Base-by-base conservation (phyloP, 2,888 invertebrate genomes). In the Nysson spinosus region DNA sequence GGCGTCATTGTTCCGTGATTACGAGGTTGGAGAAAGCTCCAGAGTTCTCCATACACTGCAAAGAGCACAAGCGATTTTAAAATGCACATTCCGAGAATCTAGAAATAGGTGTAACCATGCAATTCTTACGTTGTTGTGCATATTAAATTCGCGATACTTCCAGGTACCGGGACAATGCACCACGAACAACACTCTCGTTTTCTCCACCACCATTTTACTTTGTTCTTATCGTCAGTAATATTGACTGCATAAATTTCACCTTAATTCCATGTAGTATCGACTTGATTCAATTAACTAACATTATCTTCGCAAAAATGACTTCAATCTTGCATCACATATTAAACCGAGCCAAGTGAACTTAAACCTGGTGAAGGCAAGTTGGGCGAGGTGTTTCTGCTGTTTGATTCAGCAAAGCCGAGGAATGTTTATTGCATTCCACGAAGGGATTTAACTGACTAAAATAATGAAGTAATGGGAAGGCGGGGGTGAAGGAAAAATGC, bases 401-500 rank as follows among this genome's bases (percentile, higher is more conserved):
- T 34, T 26, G 19, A 7, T 28, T 30, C 6, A n/a, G 1, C 6
- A 12, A 20, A 11, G 7, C 9, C 12, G 3, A 4, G 34, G 22
- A 17, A 14, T 11, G 22, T 43, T 43, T 26, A 34, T 51, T 14
- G 9, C 19, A 9, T 5, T 7, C 40, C 49, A 24, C 26, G 22
- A 14, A 20, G 28, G 4, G 39, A 26, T 46, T 47, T 50, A 12
- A 26, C 35, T 22, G 35, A 43, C 49, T 32, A 47, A 26, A 28
- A 46, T 19, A 17, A 52, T 68, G 39, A 56, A 14, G 14, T 50
- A 50, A 43, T 47, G 51, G 42, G 52, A 61, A 62, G 69, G 49
- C 56, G 63, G 40, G 28, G 64, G 52, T 50, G 51, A 30, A 32
- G 72, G 69, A 75, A 73, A 76, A 72, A 84, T 84, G 76, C 82